Conservation (phyloP, 2,113 vertebrate genomes). For the Pelecanus crispus region DNA sequence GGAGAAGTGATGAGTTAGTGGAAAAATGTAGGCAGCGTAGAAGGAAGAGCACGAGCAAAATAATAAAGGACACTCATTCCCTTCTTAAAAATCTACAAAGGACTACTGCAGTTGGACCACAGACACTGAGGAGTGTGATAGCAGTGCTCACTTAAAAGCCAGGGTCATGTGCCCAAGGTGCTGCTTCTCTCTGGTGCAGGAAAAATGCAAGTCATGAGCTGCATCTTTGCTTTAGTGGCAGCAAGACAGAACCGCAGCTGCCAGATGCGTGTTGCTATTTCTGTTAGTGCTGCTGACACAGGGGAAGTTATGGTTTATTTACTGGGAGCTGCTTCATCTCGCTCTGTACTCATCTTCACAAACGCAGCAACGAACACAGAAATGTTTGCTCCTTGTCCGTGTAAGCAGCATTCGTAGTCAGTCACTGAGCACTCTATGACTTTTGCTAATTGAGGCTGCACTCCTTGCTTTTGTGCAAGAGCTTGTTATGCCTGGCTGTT, state of each 20-base stretch:
- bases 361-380: not conserved
- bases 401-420: rapidly evolving
- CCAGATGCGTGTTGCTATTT: slow-evolving; percentile 16
- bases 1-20: not conserved
- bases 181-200: not conserved
- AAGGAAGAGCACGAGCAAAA: not conserved
- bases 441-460: not conserved
- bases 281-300: slow-evolving; percentile 30
- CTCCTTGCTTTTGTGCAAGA: not conserved
- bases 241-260: not conserved
- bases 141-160: not conserved
- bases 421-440: not conserved
- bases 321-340: not conserved
- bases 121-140: not conserved
- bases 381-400: not conserved
- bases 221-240: not conserved
- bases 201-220: slow-evolving; percentile 13
- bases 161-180: not conserved
- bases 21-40: not conserved
- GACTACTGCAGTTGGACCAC: not conserved
- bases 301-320: not conserved
- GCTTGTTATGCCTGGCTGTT: not conserved
- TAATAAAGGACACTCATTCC: not conserved
- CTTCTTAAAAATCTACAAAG: not conserved
- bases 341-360: not conserved